Conservation (phyloP, 2,113 vertebrate species). For the Tringa solitaria region DNA sequence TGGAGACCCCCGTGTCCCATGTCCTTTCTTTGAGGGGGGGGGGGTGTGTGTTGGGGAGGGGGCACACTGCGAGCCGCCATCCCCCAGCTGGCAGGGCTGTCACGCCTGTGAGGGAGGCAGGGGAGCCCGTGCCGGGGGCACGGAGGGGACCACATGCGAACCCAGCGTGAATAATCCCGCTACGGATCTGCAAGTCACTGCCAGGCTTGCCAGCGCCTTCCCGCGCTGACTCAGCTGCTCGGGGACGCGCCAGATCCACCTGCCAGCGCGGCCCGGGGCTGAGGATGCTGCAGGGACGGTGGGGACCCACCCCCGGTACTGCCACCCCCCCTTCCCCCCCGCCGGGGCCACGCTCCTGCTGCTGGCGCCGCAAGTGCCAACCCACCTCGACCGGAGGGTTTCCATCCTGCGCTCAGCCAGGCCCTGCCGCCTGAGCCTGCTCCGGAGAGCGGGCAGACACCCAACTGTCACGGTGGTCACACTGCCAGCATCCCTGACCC, state of each 20-base stretch:
- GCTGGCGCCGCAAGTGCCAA: fast-evolving
- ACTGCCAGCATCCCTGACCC: background rate
- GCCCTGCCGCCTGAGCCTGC: fast-evolving
- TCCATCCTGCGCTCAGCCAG: fast-evolving
- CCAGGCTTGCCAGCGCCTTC: background rate
- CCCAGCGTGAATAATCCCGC: background rate
- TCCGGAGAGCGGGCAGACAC: background rate
- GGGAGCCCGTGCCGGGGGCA: background rate
- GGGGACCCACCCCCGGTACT: background rate
- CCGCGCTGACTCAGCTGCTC: background rate
- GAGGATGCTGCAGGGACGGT: background rate
- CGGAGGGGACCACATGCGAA: background rate
- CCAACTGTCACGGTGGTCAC: fast-evolving
- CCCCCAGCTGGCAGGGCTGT: background rate
- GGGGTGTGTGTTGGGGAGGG: too few relatives aligned
- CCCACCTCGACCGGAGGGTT: background rate
- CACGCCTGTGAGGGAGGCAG: background rate
- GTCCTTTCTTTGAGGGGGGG: too few relatives aligned
- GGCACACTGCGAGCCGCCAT: background rate
- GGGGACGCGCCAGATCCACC: background rate
- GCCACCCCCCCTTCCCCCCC: background rate
- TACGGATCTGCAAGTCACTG: conserved; percentile 36
- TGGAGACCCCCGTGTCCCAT: too few relatives aligned
- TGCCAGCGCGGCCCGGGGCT: background rate
- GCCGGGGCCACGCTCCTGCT: background rate